Evolutionary conservation across 2,797 vertebrate genomes (phyloP), one percentile per base, ranked within the genome.

Genomic region (Sebastes baramenuke): DNA sequence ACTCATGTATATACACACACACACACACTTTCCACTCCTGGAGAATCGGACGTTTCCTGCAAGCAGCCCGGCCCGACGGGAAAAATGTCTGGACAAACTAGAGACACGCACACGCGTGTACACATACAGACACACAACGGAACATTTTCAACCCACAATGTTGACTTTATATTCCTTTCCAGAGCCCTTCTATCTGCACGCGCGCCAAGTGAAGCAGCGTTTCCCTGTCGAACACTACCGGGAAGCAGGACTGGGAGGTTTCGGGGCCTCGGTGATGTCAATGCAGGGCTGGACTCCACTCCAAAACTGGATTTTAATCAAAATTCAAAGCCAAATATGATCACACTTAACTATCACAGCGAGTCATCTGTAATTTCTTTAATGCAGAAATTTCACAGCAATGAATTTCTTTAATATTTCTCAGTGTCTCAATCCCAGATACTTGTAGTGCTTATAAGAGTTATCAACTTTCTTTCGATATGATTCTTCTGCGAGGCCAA

Each of bases 101-200:
- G 85, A 91, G 70, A 81, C 81, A 54, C 72, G 56, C 56, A 42
- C 76, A 69, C 60, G 61, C 75, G n/a, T 52, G 49, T 7, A 46
- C 67, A 54, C 69, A 8, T 34, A 81, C 79, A 72, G 64, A 87
- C 82, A 83, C 88, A 87, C 85, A 84, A 72, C 84, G 88, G 93
- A 93, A 93, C 89, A 90, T 94, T 94, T 93, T 90, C 79, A 90
- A 85, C 77, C 93, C 91, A 93, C 93, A 93, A 87, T 94, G 94
- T 94, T 95, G 93, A 95, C 93, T 93, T 93, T 93, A 89, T 94
- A 87, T 87, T 93, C 81, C 86, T 84, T 90, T 90, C 88, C 90
- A 90, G 89, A 84, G 85, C 70, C 71, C 69, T 87, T 89, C 84
- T 87, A 87, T 91, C 85, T 66, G 77, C 75, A 52, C 59, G 10